Percentiles rank a stretch among this genome's conserved stretches.
phyloP scores from a whole-genome alignment of 2,113 vertebrate genomes.

The Tretioscincus oriximinensis region DNA sequence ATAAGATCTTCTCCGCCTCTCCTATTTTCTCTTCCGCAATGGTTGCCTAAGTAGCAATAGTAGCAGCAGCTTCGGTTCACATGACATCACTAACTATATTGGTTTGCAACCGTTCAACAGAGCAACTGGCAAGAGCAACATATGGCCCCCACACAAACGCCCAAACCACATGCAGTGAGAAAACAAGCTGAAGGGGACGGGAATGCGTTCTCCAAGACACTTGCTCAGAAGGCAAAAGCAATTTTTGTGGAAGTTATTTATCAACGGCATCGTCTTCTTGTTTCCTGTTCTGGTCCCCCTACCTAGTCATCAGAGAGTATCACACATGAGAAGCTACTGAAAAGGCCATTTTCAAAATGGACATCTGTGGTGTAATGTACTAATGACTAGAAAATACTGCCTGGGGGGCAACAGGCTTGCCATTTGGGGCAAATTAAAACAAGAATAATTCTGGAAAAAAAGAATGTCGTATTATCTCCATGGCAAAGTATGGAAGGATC shows the following conservation, averaged over 20 bases:
- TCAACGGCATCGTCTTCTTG: neutral
- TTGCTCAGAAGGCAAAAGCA: neutral
- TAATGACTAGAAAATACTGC: neutral
- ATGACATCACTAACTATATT: conserved; percentile 18
- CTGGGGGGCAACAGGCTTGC: neutral
- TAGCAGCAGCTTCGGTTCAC: conserved; percentile 1
- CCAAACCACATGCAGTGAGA: neutral
- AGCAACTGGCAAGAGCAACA: neutral
- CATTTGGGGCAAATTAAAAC: neutral
- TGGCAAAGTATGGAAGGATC: neutral
- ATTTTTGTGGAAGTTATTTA: neutral
- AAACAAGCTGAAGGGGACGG: neutral
- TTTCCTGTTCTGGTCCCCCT: neutral
- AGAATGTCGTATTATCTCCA: neutral
- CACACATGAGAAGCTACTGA: neutral
- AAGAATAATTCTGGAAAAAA: neutral
- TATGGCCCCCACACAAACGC: neutral
- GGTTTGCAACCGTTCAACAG: neutral
- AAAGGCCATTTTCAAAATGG: neutral
- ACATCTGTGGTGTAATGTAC: neutral
- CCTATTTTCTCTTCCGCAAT: neutral
- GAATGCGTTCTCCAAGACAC: neutral
- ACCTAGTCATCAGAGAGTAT: neutral
- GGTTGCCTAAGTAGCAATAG: conserved; percentile 1
- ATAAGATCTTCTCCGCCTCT: neutral